A percentile compares a stretch with the other conserved stretches of the same genome.
These are phyloP conservation scores for Diplolepis rosae DNA, from an alignment of 2,888 invertebrate genomes.

Conservation along the genomic window DNA sequence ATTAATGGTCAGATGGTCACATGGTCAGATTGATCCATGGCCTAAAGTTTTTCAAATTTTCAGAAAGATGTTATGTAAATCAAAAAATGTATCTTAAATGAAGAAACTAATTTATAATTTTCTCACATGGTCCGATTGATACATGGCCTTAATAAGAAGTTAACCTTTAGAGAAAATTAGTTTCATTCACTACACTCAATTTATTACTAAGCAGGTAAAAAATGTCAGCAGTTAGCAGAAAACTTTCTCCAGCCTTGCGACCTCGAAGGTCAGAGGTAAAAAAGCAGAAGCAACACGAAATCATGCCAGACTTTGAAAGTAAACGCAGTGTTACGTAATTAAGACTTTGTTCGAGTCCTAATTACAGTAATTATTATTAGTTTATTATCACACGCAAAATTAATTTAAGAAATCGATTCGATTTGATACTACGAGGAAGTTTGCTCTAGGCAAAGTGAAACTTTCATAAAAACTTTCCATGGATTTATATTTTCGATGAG, in stretches of 20 bases:
- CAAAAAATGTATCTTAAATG: too few relatives aligned
- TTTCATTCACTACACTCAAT: conserved; percentile 10
- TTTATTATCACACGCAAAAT: neutral
- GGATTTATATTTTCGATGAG: neutral
- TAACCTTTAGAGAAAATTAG: neutral
- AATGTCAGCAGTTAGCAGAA: conserved; percentile 8
- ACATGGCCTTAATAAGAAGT: too few relatives aligned
- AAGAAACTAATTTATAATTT: too few relatives aligned
- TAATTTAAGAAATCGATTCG: neutral
- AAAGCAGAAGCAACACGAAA: conserved; percentile 25
- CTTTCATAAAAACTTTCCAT: conserved; percentile 20
- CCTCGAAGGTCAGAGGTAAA: conserved; percentile 29
- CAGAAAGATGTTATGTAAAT: too few relatives aligned
- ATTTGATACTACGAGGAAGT: neutral
- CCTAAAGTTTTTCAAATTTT: too few relatives aligned
- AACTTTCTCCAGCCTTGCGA: conserved; percentile 16
- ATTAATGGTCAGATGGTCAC: too few relatives aligned
- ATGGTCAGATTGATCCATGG: too few relatives aligned
- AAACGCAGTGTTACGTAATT: neutral
- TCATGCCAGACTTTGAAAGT: neutral
- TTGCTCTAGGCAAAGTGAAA: neutral
- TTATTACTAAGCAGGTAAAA: conserved; percentile 10
- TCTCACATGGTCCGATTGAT: too few relatives aligned
- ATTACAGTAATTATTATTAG: conserved; percentile 18
- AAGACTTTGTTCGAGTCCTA: neutral